Percentiles rank a stretch among this genome's conserved stretches.
Evolutionary conservation across 2,888 invertebrate species (phyloP).

Genomic region (Nasonia oneida): DNA sequence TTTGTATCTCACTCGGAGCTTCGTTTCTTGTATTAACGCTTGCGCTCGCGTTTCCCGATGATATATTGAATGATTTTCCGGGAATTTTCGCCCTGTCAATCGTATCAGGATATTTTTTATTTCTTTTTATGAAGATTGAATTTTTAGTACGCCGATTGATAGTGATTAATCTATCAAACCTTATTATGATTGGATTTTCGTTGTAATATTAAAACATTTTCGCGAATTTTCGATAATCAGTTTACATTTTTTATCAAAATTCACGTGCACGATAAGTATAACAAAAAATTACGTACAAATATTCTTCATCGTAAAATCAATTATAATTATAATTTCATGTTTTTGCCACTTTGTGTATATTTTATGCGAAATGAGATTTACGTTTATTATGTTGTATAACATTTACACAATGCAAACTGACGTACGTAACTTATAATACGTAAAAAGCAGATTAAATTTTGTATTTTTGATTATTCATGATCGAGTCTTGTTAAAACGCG

Average conservation of each 20-base stretch:
- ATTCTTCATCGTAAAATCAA: too few relatives aligned
- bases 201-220: neutral
- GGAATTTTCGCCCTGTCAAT: neutral
- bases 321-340: too few relatives aligned
- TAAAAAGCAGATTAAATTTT: too few relatives aligned
- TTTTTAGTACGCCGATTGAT: neutral
- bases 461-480: too few relatives aligned
- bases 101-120: neutral
- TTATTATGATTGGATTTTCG: neutral
- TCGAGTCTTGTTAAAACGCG: too few relatives aligned
- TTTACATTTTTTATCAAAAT: neutral
- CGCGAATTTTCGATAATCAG: neutral
- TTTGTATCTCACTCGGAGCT: neutral
- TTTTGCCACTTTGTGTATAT: too few relatives aligned
- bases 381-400: too few relatives aligned
- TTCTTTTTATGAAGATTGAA: neutral
- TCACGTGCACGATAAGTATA: too few relatives aligned
- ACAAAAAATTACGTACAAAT: too few relatives aligned
- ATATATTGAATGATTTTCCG: conserved; percentile 8
- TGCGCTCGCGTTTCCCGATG: neutral
- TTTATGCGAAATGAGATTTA: too few relatives aligned
- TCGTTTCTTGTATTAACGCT: neutral
- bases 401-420: too few relatives aligned
- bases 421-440: too few relatives aligned
- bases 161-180: neutral